A percentile compares a stretch with the other conserved stretches of the same genome.
Conservation (phyloP, 1,140 invertebrate genomes). For the Anastrepha obliqua region DNA sequence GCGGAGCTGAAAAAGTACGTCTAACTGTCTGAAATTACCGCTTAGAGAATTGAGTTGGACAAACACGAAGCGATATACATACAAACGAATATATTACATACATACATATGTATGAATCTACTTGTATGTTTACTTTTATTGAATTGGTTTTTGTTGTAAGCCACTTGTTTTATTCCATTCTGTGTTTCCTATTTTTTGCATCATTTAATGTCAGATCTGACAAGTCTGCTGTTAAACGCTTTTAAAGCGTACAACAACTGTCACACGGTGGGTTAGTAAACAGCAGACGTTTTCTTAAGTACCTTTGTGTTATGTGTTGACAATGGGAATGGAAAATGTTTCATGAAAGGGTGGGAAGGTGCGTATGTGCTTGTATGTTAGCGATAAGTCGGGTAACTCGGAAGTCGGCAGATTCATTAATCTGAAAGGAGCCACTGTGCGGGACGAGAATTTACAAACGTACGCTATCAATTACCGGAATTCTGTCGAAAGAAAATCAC, state of each 20-base stretch:
- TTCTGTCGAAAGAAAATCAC: too few relatives aligned
- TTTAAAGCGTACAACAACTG: not conserved
- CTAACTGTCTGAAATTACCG: slow-evolving; percentile 45
- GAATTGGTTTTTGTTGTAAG: not conserved
- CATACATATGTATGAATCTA: too few relatives aligned
- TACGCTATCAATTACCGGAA: too few relatives aligned
- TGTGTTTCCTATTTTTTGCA: not conserved
- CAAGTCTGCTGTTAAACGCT: slow-evolving; percentile 1
- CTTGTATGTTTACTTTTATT: not conserved
- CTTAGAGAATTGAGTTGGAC: slow-evolving; percentile 34
- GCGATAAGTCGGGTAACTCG: not conserved
- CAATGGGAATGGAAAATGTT: not conserved
- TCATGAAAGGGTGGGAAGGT: too few relatives aligned
- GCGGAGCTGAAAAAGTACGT: not conserved
- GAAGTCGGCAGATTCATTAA: not conserved
- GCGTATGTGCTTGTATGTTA: not conserved
- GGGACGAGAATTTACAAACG: too few relatives aligned
- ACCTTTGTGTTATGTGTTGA: not conserved
- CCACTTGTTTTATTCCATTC: not conserved
- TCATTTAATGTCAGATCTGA: slow-evolving; percentile 15
- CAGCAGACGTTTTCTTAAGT: not conserved
- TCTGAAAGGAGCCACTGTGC: too few relatives aligned
- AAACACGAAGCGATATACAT: not conserved
- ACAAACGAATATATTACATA: not conserved
- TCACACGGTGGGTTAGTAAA: slow-evolving; percentile 1